Evolutionary conservation across 2,888 invertebrate species (phyloP).

Genomic region (Pammene aurita): DNA sequence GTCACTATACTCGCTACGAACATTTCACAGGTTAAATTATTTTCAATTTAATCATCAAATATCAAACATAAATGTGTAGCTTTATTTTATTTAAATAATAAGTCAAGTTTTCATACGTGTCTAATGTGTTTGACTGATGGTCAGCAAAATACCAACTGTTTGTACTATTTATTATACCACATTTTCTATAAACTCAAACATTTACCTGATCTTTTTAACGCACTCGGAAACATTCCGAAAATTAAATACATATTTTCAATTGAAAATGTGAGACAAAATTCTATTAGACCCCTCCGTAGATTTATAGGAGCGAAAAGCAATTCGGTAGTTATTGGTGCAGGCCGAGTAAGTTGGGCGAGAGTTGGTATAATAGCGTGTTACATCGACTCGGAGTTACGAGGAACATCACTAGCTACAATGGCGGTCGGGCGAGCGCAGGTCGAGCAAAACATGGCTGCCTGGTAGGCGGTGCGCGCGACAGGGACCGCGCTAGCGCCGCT

Average conservation of each 20-base stretch:
- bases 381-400: slow-evolving; percentile 61
- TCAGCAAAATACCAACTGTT: too few species aligned
- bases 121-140: too few species aligned
- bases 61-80: not conserved
- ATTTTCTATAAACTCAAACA: not conserved
- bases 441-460: slow-evolving; percentile 84
- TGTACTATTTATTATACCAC: not conserved
- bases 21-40: slow-evolving; percentile 11
- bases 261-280: not conserved
- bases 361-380: slow-evolving; percentile 47
- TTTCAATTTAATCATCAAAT: not conserved
- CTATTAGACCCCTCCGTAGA: slow-evolving; percentile 10
- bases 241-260: not conserved
- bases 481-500: slow-evolving; percentile 66
- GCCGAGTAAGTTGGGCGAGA: slow-evolving; percentile 29
- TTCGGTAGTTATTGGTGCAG: slow-evolving; percentile 33
- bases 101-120: not conserved
- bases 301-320: slow-evolving; percentile 24
- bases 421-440: slow-evolving; percentile 83
- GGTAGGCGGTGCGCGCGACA: slow-evolving; percentile 80
- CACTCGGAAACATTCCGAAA: not conserved
- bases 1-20: slow-evolving; percentile 4
- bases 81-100: not conserved
- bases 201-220: not conserved
- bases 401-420: slow-evolving; percentile 82